Evolutionary conservation across 2,113 vertebrate genomes (phyloP).

Genomic region (Pontoporia blainvillei): DNA sequence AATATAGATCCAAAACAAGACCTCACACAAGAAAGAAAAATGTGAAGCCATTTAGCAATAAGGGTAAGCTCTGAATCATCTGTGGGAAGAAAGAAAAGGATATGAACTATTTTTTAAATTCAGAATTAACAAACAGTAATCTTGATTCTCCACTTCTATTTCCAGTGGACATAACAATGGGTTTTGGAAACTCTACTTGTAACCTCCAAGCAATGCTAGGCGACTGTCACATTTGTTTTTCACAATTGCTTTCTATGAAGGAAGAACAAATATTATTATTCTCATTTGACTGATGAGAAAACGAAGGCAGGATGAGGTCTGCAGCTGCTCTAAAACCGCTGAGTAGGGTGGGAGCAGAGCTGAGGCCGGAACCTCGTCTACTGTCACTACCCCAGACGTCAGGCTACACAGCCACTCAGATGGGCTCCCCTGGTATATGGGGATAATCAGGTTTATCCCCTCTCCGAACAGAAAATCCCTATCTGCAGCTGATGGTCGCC

Average conservation of each 20-base stretch:
- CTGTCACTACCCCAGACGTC: rapidly evolving
- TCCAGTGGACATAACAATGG: background rate
- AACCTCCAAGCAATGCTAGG: background rate
- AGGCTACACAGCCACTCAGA: background rate
- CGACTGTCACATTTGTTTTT: background rate
- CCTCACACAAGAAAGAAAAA: background rate
- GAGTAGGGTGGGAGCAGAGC: no score
- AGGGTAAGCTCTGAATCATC: background rate
- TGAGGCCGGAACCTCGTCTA: background rate
- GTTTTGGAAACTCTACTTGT: background rate
- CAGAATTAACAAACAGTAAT: background rate
- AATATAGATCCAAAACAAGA: background rate
- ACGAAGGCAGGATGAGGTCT: background rate
- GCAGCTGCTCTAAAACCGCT: background rate
- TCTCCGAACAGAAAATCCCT: background rate
- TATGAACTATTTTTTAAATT: background rate
- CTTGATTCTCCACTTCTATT: background rate
- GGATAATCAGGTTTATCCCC: background rate
- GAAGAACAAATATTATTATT: background rate
- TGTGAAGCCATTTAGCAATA: background rate
- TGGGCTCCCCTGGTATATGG: background rate
- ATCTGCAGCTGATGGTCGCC: background rate
- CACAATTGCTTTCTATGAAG: background rate
- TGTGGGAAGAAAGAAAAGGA: background rate
- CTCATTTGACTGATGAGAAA: background rate